A percentile compares a stretch with the other conserved stretches of the same genome.
Conservation (phyloP, 2,888 invertebrate genomes). For the Linnaemya tessellans region DNA sequence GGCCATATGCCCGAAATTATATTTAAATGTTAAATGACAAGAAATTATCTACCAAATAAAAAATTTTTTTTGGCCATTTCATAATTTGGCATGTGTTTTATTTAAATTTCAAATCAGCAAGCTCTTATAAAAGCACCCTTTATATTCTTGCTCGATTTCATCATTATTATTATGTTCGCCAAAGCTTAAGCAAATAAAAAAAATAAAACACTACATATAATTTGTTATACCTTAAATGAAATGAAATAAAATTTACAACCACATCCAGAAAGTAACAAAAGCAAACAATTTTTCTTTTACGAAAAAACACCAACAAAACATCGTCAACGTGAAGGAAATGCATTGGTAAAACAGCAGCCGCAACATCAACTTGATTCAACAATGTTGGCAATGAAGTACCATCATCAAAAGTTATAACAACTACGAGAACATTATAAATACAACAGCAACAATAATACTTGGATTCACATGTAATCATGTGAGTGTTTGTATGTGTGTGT, state of each 20-base stretch:
- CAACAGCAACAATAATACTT: constrained; percentile 26
- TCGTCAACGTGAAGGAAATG: not conserved
- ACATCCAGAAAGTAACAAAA: constrained; percentile 22
- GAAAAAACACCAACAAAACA: not conserved
- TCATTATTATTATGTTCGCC: not conserved
- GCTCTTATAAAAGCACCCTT: too few relatives aligned
- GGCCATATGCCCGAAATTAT: too few relatives aligned
- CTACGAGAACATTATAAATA: constrained; percentile 28
- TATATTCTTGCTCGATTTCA: constrained; percentile 5
- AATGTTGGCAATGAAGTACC: constrained; percentile 49
- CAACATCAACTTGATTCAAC: constrained; percentile 49
- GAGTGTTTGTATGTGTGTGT: not conserved
- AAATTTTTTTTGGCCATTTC: too few relatives aligned
- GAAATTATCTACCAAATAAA: too few relatives aligned
- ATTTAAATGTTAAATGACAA: too few relatives aligned
- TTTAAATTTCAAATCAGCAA: too few relatives aligned
- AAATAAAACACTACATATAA: not conserved
- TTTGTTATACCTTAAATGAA: constrained; percentile 10
- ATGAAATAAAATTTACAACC: constrained; percentile 36
- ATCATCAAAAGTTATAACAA: constrained; percentile 51
- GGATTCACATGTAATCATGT: constrained; percentile 6
- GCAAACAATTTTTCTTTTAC: constrained; percentile 2
- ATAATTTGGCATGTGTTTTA: too few relatives aligned
- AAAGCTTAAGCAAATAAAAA: not conserved
- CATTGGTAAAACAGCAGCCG: constrained; percentile 8